A percentile compares a stretch with the other conserved stretches of the same genome.
phyloP scores from a whole-genome alignment of 2,888 invertebrate species.

The Hofmannophila pseudospretella region DNA sequence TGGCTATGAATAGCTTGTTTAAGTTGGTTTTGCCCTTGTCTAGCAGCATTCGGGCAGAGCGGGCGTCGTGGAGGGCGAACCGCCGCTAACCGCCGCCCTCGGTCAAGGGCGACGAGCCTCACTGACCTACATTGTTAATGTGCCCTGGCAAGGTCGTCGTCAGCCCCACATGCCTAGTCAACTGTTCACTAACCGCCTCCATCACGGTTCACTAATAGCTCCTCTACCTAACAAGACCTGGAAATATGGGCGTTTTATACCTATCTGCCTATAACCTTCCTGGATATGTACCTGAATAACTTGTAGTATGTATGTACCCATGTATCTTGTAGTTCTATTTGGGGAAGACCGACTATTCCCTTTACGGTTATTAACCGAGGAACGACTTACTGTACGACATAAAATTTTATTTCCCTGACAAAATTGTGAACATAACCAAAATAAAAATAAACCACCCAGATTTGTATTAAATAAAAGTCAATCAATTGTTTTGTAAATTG shows the following conservation, averaged over 20 bases:
- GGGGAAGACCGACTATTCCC: no score
- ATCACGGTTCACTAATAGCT: neutral
- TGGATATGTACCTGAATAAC: no score
- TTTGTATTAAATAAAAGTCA: no score
- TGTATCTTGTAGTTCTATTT: no score
- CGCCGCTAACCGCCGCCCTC: slow-evolving; percentile 43
- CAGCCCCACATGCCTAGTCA: slow-evolving; percentile 14
- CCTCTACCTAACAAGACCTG: no score
- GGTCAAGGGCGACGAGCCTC: slow-evolving; percentile 65
- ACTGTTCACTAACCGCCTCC: neutral
- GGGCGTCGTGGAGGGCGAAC: slow-evolving; percentile 48
- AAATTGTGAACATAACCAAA: no score
- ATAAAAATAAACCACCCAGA: no score
- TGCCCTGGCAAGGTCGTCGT: slow-evolving; percentile 49
- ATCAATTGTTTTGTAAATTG: no score
- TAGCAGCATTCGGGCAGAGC: slow-evolving; percentile 37
- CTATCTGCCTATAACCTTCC: neutral
- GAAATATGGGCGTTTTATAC: neutral
- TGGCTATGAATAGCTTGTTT: neutral
- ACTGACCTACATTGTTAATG: slow-evolving; percentile 66
- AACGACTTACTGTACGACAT: no score
- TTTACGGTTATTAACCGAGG: no score
- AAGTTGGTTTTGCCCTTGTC: slow-evolving; percentile 37
- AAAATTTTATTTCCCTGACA: no score
- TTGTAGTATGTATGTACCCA: no score